phyloP scores from a whole-genome alignment of 2,888 invertebrate genomes.

The Sesamia inferens region DNA sequence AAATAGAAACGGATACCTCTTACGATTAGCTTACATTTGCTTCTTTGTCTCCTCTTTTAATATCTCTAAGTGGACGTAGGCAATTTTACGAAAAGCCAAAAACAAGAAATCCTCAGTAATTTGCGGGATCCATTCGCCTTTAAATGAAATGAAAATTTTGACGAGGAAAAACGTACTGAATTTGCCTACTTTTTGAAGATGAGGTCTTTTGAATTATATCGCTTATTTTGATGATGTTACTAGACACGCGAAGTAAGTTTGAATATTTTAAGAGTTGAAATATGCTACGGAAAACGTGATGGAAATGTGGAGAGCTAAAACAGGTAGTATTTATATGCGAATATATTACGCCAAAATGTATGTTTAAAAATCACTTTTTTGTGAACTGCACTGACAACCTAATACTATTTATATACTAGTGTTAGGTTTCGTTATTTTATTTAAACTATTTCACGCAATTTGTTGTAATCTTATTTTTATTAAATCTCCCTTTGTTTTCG shows the following conservation, averaged over 20 bases:
- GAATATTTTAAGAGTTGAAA: slow-evolving; percentile 45
- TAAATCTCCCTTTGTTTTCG: no score
- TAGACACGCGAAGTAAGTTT: slow-evolving; percentile 39
- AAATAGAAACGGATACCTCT: slow-evolving; percentile 65
- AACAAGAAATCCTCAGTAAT: slow-evolving; percentile 82
- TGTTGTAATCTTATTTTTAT: no score
- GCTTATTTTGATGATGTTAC: slow-evolving; percentile 64
- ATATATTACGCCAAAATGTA: slow-evolving; percentile 13
- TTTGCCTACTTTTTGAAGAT: slow-evolving; percentile 66
- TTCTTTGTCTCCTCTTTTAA: slow-evolving; percentile 84
- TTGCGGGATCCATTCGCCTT: slow-evolving; percentile 83
- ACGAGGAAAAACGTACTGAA: slow-evolving; percentile 74
- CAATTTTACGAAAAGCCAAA: slow-evolving; percentile 86
- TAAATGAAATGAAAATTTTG: slow-evolving; percentile 87
- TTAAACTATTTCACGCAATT: no score
- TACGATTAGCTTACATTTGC: slow-evolving; percentile 77
- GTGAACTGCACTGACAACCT: slow-evolving; percentile 5
- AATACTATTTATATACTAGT: slow-evolving; percentile 18
- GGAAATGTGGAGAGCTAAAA: slow-evolving; percentile 37
- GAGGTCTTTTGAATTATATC: slow-evolving; percentile 67
- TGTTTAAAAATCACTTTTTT: slow-evolving; percentile 19
- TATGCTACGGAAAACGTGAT: slow-evolving; percentile 22
- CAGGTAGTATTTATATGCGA: slow-evolving; percentile 3
- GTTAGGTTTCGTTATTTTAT: no score
- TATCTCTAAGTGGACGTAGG: slow-evolving; percentile 87